Percentiles rank a stretch among this genome's conserved stretches.
Evolutionary conservation across 2,888 invertebrate genomes (phyloP).

Genomic region (Galeruca laticollis): DNA sequence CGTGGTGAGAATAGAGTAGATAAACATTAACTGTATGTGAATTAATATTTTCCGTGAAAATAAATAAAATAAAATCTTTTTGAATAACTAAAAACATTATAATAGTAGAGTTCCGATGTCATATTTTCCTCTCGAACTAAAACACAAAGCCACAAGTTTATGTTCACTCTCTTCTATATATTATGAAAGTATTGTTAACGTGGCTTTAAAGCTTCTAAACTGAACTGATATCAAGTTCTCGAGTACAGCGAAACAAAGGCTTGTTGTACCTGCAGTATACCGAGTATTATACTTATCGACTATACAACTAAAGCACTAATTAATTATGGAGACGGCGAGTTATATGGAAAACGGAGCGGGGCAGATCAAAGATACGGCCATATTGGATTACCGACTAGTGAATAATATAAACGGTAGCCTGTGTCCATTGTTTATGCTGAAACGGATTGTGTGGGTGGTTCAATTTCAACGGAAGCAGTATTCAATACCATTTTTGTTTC

Average conservation of each 20-base stretch:
- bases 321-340: conserved; percentile 60
- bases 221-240: conserved; percentile 44
- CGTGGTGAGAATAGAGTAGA: too few species aligned
- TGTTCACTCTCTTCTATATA: conserved; percentile 22
- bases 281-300: conserved; percentile 50
- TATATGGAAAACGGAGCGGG: conserved; percentile 60
- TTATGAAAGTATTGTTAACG: conserved; percentile 32
- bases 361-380: conserved; percentile 62
- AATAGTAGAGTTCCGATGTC: not conserved
- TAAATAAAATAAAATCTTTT: too few species aligned
- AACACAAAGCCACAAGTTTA: not conserved
- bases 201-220: conserved; percentile 24
- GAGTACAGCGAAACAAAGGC: conserved; percentile 48
- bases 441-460: conserved; percentile 40
- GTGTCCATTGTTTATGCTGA: conserved; percentile 58
- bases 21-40: too few species aligned
- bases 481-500: conserved; percentile 31
- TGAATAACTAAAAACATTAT: not conserved
- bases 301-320: conserved; percentile 54
- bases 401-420: conserved; percentile 61
- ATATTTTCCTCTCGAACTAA: not conserved
- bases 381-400: conserved; percentile 59
- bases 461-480: conserved; percentile 29
- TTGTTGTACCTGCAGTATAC: conserved; percentile 49
- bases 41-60: too few species aligned